These are phyloP conservation scores for Hylomyscus alleni DNA, from an alignment of 2,797 vertebrate genomes.

Conservation along the genomic window DNA sequence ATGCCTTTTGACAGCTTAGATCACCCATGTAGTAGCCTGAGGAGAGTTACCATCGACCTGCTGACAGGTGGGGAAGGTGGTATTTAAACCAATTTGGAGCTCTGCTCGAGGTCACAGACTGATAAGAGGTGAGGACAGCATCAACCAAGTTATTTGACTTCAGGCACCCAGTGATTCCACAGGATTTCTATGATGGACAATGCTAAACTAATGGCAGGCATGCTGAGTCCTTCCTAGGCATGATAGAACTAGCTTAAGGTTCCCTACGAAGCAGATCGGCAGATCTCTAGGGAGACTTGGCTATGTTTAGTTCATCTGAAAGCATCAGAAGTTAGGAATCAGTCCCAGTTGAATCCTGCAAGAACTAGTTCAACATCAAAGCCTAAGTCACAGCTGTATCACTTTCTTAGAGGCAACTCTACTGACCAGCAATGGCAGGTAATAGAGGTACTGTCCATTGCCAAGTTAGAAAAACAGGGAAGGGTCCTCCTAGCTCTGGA, in stretches of 20 bases:
- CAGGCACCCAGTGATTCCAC: accelerated
- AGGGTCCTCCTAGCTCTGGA: not conserved
- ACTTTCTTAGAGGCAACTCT: not conserved
- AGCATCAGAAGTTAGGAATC: not conserved
- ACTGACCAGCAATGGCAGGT: not conserved
- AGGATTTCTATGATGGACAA: not conserved
- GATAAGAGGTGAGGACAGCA: not conserved
- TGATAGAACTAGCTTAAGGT: not conserved
- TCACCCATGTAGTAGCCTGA: not conserved
- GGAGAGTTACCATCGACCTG: not conserved
- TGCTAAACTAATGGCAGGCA: not conserved
- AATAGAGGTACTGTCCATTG: not conserved
- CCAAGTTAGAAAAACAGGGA: not conserved
- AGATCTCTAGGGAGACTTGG: not conserved
- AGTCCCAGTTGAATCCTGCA: not conserved
- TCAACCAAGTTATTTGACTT: not conserved
- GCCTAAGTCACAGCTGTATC: not conserved
- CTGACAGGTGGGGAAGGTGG: not conserved
- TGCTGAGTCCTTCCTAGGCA: not conserved
- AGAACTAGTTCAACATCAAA: not conserved
- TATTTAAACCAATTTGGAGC: not conserved
- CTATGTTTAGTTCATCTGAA: not conserved
- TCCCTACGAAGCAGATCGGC: not conserved
- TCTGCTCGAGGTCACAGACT: not conserved
- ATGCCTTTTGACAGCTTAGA: not conserved